These are phyloP conservation scores for Halichondria panicea DNA, from an alignment of 37 sponge, comb jelly and placozoan genomes.

Conservation along the genomic window DNA sequence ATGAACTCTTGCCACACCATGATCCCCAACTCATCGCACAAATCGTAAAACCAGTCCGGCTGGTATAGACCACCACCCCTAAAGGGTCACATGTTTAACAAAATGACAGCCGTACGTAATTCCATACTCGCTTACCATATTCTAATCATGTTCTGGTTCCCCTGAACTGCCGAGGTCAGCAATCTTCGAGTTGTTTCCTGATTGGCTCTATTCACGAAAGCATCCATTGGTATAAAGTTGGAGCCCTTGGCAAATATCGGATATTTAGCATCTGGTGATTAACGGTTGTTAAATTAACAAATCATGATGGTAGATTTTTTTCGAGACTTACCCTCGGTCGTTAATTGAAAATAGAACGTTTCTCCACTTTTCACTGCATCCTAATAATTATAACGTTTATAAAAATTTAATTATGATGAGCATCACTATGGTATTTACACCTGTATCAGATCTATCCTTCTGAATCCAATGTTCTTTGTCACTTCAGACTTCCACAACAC, in stretches of 20 bases:
- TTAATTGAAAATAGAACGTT: conserved; percentile 80
- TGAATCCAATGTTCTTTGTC: conserved; percentile 69
- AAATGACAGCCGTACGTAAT: not conserved
- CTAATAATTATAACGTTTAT: too few species aligned
- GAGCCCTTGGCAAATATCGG: conserved; percentile 89
- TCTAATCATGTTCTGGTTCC: conserved; percentile 92
- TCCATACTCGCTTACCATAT: conserved; percentile 65
- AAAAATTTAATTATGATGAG: not conserved
- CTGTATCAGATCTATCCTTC: conserved; percentile 76
- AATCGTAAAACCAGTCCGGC: conserved; percentile 87
- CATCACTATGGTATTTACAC: conserved; percentile 18
- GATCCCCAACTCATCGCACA: conserved; percentile 90
- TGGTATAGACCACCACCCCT: conserved; percentile 99
- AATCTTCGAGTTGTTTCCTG: conserved; percentile 34
- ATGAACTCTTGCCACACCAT: conserved; percentile 99
- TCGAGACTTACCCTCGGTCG: conserved; percentile 17
- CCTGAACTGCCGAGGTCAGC: conserved; percentile 61
- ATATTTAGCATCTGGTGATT: conserved; percentile 12
- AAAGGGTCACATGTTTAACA: not conserved
- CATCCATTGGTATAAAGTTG: conserved; percentile 93
- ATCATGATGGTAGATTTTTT: not conserved
- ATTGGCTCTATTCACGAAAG: conserved; percentile 78
- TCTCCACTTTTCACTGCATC: conserved; percentile 58
- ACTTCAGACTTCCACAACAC: too few species aligned
- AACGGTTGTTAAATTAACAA: too few species aligned